Conservation (phyloP, 2,113 vertebrate genomes). For the Lycocorax pyrrhopterus region DNA sequence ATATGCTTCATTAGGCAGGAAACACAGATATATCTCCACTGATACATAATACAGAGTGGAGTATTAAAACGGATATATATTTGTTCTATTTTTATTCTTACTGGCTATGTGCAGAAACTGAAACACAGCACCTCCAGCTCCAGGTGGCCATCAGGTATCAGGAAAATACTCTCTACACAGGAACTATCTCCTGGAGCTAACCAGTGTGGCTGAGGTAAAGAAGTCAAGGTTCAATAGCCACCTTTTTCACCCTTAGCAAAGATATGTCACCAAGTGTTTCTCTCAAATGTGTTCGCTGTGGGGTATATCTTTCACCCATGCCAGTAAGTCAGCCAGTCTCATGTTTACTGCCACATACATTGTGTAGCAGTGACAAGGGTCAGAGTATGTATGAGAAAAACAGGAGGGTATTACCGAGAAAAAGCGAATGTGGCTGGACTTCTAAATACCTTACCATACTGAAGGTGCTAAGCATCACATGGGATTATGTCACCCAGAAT, state of each 20-base stretch:
- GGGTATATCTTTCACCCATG: background rate
- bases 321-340: background rate
- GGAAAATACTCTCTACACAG: background rate
- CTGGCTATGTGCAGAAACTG: background rate
- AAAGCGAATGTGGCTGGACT: background rate
- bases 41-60: conserved; percentile 56
- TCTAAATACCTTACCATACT: background rate
- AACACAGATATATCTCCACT: conserved; percentile 56
- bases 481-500: background rate
- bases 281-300: background rate
- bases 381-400: background rate
- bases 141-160: conserved; percentile 44
- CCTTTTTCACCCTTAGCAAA: background rate
- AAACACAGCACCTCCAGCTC: background rate
- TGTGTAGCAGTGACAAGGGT: background rate
- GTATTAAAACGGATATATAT: conserved; percentile 48
- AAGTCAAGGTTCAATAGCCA: background rate
- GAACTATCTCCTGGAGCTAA: background rate
- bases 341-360: background rate
- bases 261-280: background rate
- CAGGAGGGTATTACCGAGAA: background rate
- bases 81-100: conserved; percentile 59
- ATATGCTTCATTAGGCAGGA: conserved; percentile 57
- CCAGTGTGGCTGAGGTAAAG: background rate
- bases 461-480: background rate